Evolutionary conservation across 2,888 invertebrate genomes (phyloP).

Genomic region (Physocephala rufipes): DNA sequence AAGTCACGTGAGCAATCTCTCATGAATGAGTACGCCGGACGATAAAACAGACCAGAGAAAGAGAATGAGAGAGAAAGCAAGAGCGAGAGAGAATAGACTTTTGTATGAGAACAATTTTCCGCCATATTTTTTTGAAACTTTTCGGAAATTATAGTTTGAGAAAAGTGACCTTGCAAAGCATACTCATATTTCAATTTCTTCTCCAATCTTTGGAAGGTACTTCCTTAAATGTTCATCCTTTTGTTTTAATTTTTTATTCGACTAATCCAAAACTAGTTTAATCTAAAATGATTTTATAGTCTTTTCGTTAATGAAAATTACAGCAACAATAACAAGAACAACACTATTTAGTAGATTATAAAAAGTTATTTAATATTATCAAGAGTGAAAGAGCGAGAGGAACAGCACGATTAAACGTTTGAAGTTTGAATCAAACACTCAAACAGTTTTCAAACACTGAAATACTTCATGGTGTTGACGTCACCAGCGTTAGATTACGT

Average conservation of each 20-base stretch:
- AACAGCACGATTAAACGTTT: neutral
- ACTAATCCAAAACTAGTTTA: no score
- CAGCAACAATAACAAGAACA: neutral
- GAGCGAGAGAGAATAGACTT: constrained; percentile 19
- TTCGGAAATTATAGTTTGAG: no score
- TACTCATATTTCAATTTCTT: neutral
- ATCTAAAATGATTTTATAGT: no score
- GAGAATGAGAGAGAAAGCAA: constrained; percentile 19
- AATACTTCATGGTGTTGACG: constrained; percentile 13
- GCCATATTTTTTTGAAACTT: no score
- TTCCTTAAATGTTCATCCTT: no score
- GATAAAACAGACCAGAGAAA: neutral
- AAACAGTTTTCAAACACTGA: neutral
- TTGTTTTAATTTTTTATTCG: no score
- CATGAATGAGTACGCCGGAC: constrained; percentile 3
- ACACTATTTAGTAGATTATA: neutral
- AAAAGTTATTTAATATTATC: neutral
- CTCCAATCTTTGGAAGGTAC: no score
- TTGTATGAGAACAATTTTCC: no score
- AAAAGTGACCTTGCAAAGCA: no score
- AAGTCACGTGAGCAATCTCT: constrained; percentile 1
- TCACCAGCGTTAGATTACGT: constrained; percentile 17
- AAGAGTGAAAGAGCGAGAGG: neutral
- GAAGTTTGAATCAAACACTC: neutral
- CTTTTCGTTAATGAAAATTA: no score